Conservation (phyloP, 2,113 vertebrate genomes). For the Penelope pileata region DNA sequence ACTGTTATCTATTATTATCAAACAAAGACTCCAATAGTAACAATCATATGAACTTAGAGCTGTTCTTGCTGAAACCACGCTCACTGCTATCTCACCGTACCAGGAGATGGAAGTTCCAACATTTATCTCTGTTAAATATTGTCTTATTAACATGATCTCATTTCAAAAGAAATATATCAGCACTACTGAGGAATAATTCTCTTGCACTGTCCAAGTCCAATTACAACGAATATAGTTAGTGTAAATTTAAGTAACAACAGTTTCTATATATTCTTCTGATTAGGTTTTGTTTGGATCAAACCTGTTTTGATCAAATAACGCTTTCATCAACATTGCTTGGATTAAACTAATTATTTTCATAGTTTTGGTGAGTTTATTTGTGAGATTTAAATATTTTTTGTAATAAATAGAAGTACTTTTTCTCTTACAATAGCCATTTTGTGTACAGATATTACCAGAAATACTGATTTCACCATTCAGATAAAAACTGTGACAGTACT, state of each 20-base stretch:
- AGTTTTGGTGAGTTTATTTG: background rate
- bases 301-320: background rate
- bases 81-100: background rate
- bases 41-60: background rate
- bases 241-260: background rate
- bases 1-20: background rate
- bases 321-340: background rate
- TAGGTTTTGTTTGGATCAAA: background rate
- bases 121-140: conserved; percentile 3
- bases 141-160: background rate
- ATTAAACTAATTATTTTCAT: background rate
- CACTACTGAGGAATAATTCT: background rate
- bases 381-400: background rate
- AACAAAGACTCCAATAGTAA: background rate
- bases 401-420: background rate
- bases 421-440: background rate
- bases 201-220: background rate
- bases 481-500: background rate
- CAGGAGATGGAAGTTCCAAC: background rate
- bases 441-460: background rate
- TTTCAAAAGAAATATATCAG: background rate
- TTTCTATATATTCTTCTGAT: background rate
- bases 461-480: background rate
- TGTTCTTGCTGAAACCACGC: conserved; percentile 26
- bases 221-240: background rate